Conservation (phyloP, 2,797 vertebrate species). For the Antrozous pallidus region DNA sequence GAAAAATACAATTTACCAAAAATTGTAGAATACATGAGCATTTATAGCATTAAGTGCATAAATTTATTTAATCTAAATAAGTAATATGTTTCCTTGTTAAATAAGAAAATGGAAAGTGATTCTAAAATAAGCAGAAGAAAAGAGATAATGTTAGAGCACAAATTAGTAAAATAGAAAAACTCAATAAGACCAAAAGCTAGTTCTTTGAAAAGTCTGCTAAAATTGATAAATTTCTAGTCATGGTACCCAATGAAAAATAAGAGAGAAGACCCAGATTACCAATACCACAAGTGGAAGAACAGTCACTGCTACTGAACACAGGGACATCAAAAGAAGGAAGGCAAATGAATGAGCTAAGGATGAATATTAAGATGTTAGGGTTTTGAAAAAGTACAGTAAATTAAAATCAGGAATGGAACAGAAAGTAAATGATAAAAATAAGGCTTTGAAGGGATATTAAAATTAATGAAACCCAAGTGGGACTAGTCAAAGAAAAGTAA, state of each 20-base stretch:
- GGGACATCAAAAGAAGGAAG: not conserved
- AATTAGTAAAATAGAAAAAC: not conserved
- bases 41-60: not conserved
- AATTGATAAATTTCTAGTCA: not conserved
- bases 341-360: not conserved
- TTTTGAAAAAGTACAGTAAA: not conserved
- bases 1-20: constrained; percentile 1
- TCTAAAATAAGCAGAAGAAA: not conserved
- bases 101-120: not conserved
- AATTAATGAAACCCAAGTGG: not conserved
- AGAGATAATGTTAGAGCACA: not conserved
- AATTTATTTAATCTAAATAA: not conserved
- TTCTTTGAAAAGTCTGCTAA: not conserved
- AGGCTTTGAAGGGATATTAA: not conserved
- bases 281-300: not conserved
- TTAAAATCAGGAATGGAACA: not conserved
- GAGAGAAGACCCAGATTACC: not conserved
- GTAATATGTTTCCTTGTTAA: not conserved
- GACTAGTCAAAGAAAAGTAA: not conserved
- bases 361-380: not conserved
- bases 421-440: not conserved
- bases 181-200: not conserved
- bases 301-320: not conserved
- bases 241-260: not conserved
- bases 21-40: not conserved